These are phyloP conservation scores for Poeciliopsis prolifica DNA, from an alignment of 2,113 vertebrate genomes.

Conservation along the genomic window DNA sequence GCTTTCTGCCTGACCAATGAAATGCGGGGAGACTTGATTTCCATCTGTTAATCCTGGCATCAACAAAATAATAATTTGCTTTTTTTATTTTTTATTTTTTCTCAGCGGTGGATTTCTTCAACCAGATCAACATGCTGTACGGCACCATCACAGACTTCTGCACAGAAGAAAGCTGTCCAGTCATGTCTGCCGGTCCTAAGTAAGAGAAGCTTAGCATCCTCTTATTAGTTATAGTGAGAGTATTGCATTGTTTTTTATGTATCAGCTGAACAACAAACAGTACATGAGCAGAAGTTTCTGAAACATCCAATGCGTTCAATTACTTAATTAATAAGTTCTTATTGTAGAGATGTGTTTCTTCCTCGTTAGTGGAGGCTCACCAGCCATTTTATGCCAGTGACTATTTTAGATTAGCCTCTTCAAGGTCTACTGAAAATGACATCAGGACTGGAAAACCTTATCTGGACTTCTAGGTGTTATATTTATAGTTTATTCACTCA, in stretches of 20 bases:
- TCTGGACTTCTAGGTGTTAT: not conserved
- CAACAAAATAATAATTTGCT: not conserved
- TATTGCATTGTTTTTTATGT: not conserved
- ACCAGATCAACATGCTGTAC: conserved; percentile 98
- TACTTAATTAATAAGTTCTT: not conserved
- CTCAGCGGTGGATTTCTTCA: conserved; percentile 96
- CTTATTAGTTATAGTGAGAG: not conserved
- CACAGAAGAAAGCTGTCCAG: conserved; percentile 88
- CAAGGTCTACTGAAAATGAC: not conserved
- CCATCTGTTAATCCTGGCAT: too few species aligned
- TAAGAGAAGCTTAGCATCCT: conserved; percentile 52
- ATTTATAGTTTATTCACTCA: too few species aligned
- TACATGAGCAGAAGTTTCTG: too few species aligned
- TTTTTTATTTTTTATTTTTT: not conserved
- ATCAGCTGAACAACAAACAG: not conserved
- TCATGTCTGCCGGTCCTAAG: conserved; percentile 96
- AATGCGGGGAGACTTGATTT: too few species aligned
- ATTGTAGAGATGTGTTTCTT: not conserved
- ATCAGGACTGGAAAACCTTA: not conserved
- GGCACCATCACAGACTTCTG: conserved; percentile 97
- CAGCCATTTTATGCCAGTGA: not conserved
- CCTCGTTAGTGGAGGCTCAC: not conserved
- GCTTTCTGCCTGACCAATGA: too few species aligned
- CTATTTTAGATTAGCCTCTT: not conserved
- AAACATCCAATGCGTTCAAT: not conserved